Base-by-base conservation (phyloP, 2,888 invertebrate species). In the Acanthoscelides obtectus region DNA sequence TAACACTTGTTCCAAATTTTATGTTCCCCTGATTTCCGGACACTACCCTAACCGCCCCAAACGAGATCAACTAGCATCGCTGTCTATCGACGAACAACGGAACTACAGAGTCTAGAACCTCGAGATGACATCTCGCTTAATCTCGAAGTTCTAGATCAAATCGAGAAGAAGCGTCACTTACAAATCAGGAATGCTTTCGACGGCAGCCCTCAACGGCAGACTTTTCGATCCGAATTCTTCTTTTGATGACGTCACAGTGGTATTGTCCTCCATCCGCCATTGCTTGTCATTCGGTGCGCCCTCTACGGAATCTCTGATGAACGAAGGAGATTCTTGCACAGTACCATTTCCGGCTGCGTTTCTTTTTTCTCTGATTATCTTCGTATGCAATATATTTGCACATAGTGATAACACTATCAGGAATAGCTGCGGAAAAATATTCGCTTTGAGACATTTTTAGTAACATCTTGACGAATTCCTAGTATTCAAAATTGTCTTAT, bases 141-240 rank as follows among this genome's bases (percentile, higher is more conserved):
- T n/a, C n/a, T n/a, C n/a, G n/a, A n/a, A 67, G 63, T 66, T 20
- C n/a, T n/a, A n/a, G n/a, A n/a, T n/a, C n/a, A n/a, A 63, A 64
- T 65, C 70, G n/a, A n/a, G n/a, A n/a, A n/a, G n/a, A n/a, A n/a
- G n/a, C n/a, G n/a, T n/a, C 66, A 79, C 83, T 83, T 81, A 87
- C 86, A 84, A 77, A 77, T 86, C 83, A 8, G 93, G 93, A 72
- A 92, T 86, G 79, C 89, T 92, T 85, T 95, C 94, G 1, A 95
- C 93, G 0, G 95, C 94, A 68, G 90, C 88, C 73, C 95, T 88
- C 72, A 94, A 86, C 0, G 94, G 94, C 69, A 91, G 81, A 73
- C 84, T 84, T 71, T 80, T 83, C 20, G 85, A 84, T 22, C 87
- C 87, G 75, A 83, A 86, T 71, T 83, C 83, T 22, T 82, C 77